These are phyloP conservation scores for Paradoxurus hermaphroditus DNA, from an alignment of 2,113 vertebrate genomes.

Conservation along the genomic window DNA sequence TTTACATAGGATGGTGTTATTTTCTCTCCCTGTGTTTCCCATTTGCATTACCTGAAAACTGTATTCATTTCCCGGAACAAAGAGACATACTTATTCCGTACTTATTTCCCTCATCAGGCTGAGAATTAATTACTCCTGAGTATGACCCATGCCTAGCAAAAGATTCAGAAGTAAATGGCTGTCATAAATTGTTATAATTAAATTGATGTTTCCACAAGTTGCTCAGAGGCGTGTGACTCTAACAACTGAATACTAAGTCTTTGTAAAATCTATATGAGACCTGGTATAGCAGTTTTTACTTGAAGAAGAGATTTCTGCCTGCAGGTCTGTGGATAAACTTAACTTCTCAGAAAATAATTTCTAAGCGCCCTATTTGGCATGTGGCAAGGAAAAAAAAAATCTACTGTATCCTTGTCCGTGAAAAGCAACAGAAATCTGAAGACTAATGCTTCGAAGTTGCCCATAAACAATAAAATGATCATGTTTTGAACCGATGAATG, in stretches of 20 bases:
- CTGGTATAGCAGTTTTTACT: background rate
- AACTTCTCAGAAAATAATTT: background rate
- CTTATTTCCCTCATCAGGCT: background rate
- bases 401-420: background rate
- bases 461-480: background rate
- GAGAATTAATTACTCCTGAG: constrained; percentile 59
- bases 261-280: background rate
- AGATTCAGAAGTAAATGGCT: constrained; percentile 16
- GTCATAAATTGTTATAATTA: constrained; percentile 43
- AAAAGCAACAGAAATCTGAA: background rate
- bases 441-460: background rate
- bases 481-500: background rate
- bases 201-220: constrained; percentile 9
- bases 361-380: background rate
- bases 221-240: background rate
- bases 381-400: background rate
- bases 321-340: background rate
- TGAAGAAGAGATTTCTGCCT: constrained; percentile 9
- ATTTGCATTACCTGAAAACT: constrained; percentile 47
- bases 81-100: constrained; percentile 1
- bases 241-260: background rate
- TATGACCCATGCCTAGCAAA: background rate
- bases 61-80: constrained; percentile 41
- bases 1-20: background rate
- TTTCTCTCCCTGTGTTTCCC: constrained; percentile 34